phyloP scores from a whole-genome alignment of 2,797 vertebrate genomes.

The Hypotaenidia okinawae region DNA sequence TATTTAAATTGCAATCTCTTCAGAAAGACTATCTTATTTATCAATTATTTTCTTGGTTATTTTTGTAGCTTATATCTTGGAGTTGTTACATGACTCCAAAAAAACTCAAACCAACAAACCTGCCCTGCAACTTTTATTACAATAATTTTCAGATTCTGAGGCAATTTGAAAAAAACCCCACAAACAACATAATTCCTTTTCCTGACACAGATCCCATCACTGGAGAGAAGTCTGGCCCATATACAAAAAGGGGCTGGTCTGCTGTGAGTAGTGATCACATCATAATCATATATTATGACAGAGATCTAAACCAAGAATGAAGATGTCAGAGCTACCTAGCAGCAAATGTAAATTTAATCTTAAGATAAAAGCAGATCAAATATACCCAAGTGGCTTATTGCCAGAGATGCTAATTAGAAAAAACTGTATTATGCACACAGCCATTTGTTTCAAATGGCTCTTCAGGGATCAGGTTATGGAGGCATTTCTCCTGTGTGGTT shows the following conservation, averaged over 20 bases:
- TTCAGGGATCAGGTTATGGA: conserved; percentile 47
- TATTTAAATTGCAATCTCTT: background rate
- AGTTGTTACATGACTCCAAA: background rate
- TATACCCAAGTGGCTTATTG: conserved; percentile 56
- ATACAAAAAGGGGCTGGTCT: background rate
- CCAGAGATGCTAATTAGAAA: conserved; percentile 66
- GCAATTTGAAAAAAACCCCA: background rate
- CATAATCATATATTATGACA: conserved; percentile 4
- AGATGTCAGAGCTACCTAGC: conserved; percentile 51
- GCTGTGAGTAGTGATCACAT: background rate
- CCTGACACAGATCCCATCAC: background rate
- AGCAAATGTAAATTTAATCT: conserved; percentile 58
- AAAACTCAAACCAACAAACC: background rate
- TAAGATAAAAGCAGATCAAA: conserved; percentile 60
- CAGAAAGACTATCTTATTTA: background rate
- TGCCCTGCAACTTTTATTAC: background rate
- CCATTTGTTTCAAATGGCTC: conserved; percentile 47
- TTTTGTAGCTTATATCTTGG: background rate
- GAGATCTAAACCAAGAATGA: conserved; percentile 34
- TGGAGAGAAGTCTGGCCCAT: background rate
- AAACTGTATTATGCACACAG: conserved; percentile 22
- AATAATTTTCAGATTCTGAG: background rate
- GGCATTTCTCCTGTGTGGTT: conserved; percentile 28
- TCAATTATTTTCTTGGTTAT: background rate
- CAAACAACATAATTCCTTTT: too few species aligned